A percentile compares a stretch with the other conserved stretches of the same genome.
Evolutionary conservation across 1,140 invertebrate genomes (phyloP).

Genomic region (Batillaria attramentaria): DNA sequence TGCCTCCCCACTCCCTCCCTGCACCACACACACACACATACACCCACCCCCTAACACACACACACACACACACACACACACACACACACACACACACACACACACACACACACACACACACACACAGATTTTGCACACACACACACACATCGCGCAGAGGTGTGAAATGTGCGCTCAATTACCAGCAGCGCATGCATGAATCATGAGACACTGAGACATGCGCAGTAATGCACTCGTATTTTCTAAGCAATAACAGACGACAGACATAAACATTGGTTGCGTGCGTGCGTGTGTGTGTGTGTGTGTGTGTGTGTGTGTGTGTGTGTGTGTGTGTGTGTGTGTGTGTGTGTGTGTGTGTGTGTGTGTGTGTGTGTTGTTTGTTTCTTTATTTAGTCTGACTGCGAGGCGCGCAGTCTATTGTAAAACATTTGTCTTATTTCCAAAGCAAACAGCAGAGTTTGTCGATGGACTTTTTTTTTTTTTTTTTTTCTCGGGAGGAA

Average conservation of each 20-base stretch:
- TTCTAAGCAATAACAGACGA: neutral
- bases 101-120: neutral
- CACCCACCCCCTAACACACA: neutral
- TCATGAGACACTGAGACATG: neutral
- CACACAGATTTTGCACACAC: neutral
- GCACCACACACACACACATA: neutral
- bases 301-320: too few relatives aligned
- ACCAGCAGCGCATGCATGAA: constrained; percentile 14
- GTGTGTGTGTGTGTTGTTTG: too few relatives aligned
- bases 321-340: too few relatives aligned
- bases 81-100: constrained; percentile 3
- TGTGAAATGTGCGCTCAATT: neutral
- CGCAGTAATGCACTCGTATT: neutral
- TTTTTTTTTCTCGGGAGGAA: too few relatives aligned
- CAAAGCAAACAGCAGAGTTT: too few relatives aligned
- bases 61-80: neutral
- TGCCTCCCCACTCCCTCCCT: neutral
- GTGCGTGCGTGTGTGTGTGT: too few relatives aligned
- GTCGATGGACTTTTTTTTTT: too few relatives aligned
- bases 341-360: too few relatives aligned
- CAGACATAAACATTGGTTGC: neutral
- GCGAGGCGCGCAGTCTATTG: too few relatives aligned
- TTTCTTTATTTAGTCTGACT: too few relatives aligned
- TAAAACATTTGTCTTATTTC: too few relatives aligned
- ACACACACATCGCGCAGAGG: neutral